A percentile compares a stretch with the other conserved stretches of the same genome.
Conservation (phyloP, 1,140 invertebrate genomes). For the Venturia canescens region DNA sequence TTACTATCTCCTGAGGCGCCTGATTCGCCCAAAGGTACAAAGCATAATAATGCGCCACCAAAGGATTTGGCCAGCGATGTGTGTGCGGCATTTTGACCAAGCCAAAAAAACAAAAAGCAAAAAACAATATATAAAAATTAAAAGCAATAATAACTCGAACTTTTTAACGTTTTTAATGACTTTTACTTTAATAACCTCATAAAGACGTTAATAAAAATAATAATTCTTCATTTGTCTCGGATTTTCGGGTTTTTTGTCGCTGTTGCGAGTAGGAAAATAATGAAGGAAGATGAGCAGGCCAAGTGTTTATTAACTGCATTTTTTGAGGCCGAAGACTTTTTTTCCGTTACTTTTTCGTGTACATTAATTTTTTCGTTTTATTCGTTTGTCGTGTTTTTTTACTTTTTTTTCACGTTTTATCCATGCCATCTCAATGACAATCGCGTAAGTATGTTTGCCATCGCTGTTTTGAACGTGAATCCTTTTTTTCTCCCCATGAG, state of each 20-base stretch:
- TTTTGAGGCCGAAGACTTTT: constrained; percentile 19
- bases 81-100: constrained; percentile 54
- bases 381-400: constrained; percentile 33
- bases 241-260: not conserved
- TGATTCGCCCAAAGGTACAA: constrained; percentile 56
- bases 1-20: constrained; percentile 67
- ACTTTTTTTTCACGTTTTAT: constrained; percentile 14
- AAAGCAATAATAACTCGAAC: constrained; percentile 28
- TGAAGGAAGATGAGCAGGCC: not conserved
- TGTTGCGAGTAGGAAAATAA: not conserved
- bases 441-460: constrained; percentile 39
- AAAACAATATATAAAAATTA: not conserved
- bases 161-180: constrained; percentile 37
- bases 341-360: constrained; percentile 14
- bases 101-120: constrained; percentile 28
- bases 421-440: not conserved
- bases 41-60: constrained; percentile 33
- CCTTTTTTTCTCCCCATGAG: not conserved
- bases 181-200: not conserved
- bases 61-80: constrained; percentile 57
- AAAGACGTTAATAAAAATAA: no score
- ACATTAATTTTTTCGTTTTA: constrained; percentile 36
- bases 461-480: constrained; percentile 40
- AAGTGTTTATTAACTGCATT: constrained; percentile 13
- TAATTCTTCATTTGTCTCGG: not conserved